phyloP scores from a whole-genome alignment of 2,797 vertebrate species.

The Masticophis lateralis region DNA sequence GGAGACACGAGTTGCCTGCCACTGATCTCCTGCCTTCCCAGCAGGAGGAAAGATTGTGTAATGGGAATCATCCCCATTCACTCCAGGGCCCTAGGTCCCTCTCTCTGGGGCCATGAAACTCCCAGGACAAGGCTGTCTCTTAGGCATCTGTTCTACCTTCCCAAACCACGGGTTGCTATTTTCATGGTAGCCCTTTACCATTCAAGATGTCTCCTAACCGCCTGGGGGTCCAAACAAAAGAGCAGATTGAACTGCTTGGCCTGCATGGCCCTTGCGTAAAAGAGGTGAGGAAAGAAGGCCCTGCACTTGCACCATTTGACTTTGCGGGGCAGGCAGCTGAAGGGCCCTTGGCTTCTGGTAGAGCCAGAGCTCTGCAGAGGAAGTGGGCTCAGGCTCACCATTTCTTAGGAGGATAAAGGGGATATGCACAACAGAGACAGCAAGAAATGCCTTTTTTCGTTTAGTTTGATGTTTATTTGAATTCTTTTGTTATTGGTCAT shows the following conservation, averaged over 20 bases:
- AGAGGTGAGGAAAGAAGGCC: not conserved
- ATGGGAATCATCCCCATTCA: not conserved
- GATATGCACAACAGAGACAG: conserved; percentile 18
- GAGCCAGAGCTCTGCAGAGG: not conserved
- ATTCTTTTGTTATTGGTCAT: conserved; percentile 60
- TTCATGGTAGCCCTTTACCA: not conserved
- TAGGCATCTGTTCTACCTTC: not conserved
- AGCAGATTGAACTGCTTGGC: not conserved
- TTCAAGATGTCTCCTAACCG: not conserved
- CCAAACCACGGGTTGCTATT: not conserved
- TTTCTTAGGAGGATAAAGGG: not conserved
- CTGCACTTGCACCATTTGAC: not conserved
- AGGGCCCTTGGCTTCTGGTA: not conserved
- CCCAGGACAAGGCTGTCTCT: too few relatives aligned
- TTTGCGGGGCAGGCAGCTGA: too few relatives aligned
- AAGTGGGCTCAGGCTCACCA: not conserved
- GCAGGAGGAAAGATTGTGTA: too few relatives aligned
- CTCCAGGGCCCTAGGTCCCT: not conserved
- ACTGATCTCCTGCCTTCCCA: not conserved
- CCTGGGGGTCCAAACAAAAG: not conserved
- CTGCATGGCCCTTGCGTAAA: not conserved
- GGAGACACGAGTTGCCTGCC: not conserved
- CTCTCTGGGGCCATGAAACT: not conserved
- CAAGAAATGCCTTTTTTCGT: conserved; percentile 40
- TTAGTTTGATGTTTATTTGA: conserved; percentile 56